A percentile compares a stretch with the other conserved stretches of the same genome.
Evolutionary conservation across 2,113 vertebrate genomes (phyloP).

Genomic region (Corythornis vintsioides): DNA sequence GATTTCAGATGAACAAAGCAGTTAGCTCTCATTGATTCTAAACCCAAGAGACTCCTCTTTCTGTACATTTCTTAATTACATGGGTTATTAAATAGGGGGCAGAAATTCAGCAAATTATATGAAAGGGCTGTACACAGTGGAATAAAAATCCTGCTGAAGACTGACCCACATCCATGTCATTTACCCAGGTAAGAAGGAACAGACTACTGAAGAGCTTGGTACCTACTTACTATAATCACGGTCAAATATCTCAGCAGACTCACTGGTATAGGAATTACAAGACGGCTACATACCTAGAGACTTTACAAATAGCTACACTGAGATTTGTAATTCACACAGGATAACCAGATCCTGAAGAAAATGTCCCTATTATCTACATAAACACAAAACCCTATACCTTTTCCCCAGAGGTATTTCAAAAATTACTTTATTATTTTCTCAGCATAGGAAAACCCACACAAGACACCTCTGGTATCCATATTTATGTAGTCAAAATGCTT

Average conservation of each 20-base stretch:
- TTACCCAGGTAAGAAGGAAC: neutral
- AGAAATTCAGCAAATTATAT: neutral
- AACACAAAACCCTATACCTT: neutral
- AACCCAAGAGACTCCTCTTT: slow-evolving; percentile 23
- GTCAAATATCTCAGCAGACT: neutral
- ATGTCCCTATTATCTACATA: neutral
- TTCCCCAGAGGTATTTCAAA: neutral
- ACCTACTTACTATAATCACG: neutral
- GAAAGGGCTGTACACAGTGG: neutral
- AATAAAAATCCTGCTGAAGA: neutral
- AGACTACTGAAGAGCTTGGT: neutral
- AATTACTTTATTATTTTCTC: neutral
- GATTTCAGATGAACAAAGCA: slow-evolving; percentile 53
- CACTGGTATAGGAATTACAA: neutral
- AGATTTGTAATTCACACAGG: neutral
- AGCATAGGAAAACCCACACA: neutral
- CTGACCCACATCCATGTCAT: neutral
- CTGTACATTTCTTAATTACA: slow-evolving; percentile 45
- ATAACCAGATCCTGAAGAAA: neutral
- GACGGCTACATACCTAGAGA: neutral
- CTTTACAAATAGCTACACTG: neutral
- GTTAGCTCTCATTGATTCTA: neutral
- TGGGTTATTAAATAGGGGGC: slow-evolving; percentile 38
- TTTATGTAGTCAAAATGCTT: neutral
- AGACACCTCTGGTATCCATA: neutral